Evolutionary conservation across 1,140 invertebrate genomes (phyloP).

Genomic region (Cotesia glomerata): DNA sequence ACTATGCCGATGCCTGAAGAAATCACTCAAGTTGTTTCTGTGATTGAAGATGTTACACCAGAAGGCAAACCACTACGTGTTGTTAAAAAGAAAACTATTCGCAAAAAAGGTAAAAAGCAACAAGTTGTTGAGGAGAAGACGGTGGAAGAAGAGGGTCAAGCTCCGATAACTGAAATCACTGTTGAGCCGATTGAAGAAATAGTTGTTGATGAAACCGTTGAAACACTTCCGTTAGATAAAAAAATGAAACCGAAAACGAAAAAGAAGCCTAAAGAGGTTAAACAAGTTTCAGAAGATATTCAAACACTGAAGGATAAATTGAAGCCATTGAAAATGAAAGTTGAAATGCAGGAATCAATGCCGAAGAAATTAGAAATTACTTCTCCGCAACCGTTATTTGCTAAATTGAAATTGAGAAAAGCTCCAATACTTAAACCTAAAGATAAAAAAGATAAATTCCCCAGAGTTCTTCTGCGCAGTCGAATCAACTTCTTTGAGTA

Average conservation of each 20-base stretch:
- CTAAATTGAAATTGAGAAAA: slow-evolving; percentile 71
- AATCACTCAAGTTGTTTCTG: slow-evolving; percentile 26
- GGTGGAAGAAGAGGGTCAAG: slow-evolving; percentile 58
- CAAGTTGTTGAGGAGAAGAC: slow-evolving; percentile 40
- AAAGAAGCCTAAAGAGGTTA: slow-evolving; percentile 34
- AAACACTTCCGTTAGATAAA: slow-evolving; percentile 28
- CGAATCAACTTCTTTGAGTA: slow-evolving; percentile 68
- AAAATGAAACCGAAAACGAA: slow-evolving; percentile 47
- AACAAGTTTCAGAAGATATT: slow-evolving; percentile 48
- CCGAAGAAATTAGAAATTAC: slow-evolving; percentile 57
- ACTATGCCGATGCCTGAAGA: slow-evolving; percentile 25
- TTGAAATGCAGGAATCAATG: slow-evolving; percentile 59
- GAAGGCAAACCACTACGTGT: slow-evolving; percentile 43
- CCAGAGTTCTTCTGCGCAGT: slow-evolving; percentile 71
- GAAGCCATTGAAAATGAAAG: slow-evolving; percentile 56
- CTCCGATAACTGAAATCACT: slow-evolving; percentile 50
- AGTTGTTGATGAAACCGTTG: slow-evolving; percentile 30
- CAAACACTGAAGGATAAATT: slow-evolving; percentile 53
- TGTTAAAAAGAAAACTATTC: slow-evolving; percentile 32
- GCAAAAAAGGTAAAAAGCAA: slow-evolving; percentile 48
- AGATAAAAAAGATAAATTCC: slow-evolving; percentile 63
- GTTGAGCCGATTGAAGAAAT: slow-evolving; percentile 40
- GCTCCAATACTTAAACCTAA: slow-evolving; percentile 60
- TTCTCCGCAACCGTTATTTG: slow-evolving; percentile 64
- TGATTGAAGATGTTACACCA: slow-evolving; percentile 31